phyloP scores from a whole-genome alignment of 2,888 invertebrate species.

The Polyommatus iphigenia region DNA sequence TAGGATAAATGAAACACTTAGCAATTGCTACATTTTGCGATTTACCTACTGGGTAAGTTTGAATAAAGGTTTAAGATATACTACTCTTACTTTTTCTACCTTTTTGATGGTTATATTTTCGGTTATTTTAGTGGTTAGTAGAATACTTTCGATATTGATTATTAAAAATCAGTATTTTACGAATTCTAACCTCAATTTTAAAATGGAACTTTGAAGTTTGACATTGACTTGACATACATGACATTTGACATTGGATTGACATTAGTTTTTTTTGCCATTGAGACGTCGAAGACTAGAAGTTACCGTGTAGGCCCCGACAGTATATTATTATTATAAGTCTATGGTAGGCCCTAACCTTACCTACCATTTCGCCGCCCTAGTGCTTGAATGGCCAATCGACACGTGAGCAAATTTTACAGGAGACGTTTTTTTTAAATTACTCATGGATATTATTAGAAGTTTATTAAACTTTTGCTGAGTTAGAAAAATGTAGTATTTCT shows the following conservation, averaged over 20 bases:
- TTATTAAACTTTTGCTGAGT: no score
- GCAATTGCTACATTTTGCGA: background rate
- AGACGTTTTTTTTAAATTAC: no score
- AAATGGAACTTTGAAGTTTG: background rate
- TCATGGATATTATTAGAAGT: no score
- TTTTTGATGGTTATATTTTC: background rate
- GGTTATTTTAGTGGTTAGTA: background rate
- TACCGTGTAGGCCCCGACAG: no score
- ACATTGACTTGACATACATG: background rate
- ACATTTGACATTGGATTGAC: background rate
- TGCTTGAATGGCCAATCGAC: no score
- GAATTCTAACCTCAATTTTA: constrained; percentile 11
- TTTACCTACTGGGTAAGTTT: background rate
- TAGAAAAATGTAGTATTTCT: no score
- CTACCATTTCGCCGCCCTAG: no score
- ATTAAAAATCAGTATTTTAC: background rate
- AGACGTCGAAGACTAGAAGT: no score
- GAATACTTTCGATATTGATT: background rate
- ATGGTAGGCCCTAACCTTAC: no score
- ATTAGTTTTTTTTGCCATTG: background rate
- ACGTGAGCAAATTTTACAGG: no score
- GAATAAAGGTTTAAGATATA: background rate
- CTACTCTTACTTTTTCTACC: background rate
- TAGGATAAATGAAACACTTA: background rate
- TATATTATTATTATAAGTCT: no score